These are phyloP conservation scores for Zenarchopterus dispar DNA, from an alignment of 2,797 vertebrate species.

Conservation along the genomic window DNA sequence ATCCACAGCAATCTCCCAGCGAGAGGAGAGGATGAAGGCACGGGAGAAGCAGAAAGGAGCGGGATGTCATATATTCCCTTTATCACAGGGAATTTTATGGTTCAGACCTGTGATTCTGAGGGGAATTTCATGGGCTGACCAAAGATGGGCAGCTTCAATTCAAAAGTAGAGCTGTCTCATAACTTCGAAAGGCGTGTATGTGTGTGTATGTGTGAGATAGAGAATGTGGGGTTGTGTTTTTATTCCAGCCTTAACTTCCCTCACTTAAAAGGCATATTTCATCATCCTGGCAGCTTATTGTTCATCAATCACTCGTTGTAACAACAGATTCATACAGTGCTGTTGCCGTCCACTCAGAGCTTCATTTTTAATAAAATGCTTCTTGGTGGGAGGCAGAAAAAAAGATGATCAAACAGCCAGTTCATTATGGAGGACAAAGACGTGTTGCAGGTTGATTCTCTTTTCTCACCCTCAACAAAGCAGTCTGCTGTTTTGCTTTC, in stretches of 20 bases:
- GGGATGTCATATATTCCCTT: constrained; percentile 71
- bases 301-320: constrained; percentile 65
- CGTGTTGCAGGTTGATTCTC: constrained; percentile 26
- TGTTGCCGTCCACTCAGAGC: constrained; percentile 28
- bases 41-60: constrained; percentile 9
- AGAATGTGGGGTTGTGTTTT: constrained; percentile 13
- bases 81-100: constrained; percentile 74
- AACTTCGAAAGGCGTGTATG: constrained; percentile 40
- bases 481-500: constrained; percentile 5
- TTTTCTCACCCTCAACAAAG: constrained; percentile 14
- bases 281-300: constrained; percentile 70
- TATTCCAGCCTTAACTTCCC: constrained; percentile 46
- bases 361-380: constrained; percentile 59
- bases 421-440: constrained; percentile 23
- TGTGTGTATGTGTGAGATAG: no score
- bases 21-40: constrained; percentile 29
- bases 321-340: constrained; percentile 51
- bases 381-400: constrained; percentile 11
- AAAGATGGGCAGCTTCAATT: constrained; percentile 69
- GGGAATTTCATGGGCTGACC: constrained; percentile 70
- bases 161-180: constrained; percentile 65
- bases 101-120: constrained; percentile 72
- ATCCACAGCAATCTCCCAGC: constrained; percentile 58
- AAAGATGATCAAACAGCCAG: constrained; percentile 36
- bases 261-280: constrained; percentile 51